Percentiles rank a stretch among this genome's conserved stretches.
These are phyloP conservation scores for Hoplostethus atlanticus DNA, from an alignment of 2,797 vertebrate genomes.

Conservation along the genomic window DNA sequence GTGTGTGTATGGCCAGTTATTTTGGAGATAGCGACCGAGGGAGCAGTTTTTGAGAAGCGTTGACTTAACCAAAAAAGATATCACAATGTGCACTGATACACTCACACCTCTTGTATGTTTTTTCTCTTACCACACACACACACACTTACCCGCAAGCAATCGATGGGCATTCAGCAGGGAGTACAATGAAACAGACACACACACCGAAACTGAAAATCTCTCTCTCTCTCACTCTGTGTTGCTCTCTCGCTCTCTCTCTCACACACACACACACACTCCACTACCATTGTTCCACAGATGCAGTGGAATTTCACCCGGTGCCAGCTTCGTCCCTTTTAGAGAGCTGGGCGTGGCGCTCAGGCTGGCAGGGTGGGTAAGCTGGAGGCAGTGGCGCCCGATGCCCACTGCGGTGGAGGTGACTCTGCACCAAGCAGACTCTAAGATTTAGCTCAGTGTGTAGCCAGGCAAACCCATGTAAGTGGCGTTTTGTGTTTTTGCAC, in stretches of 20 bases:
- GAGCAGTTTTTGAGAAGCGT: no score
- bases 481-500: slow-evolving; percentile 17
- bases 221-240: no score
- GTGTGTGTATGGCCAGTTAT: background rate
- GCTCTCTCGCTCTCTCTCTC: no score
- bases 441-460: slow-evolving; percentile 42
- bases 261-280: slow-evolving; percentile 19
- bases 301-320: slow-evolving; percentile 91
- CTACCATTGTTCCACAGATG: slow-evolving; percentile 88
- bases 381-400: slow-evolving; percentile 58
- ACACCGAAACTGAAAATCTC: background rate
- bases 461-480: slow-evolving; percentile 25
- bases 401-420: slow-evolving; percentile 61
- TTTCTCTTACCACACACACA: slow-evolving; percentile 20
- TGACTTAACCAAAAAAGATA: background rate
- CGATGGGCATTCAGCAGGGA: slow-evolving; percentile 6
- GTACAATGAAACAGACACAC: slow-evolving; percentile 8
- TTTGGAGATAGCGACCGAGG: background rate
- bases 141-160: slow-evolving; percentile 31
- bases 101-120: slow-evolving; percentile 38
- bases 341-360: slow-evolving; percentile 84
- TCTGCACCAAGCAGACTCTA: slow-evolving; percentile 13
- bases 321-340: slow-evolving; percentile 86
- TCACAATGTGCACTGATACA: slow-evolving; percentile 31
- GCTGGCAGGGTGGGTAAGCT: slow-evolving; percentile 74